phyloP scores from a whole-genome alignment of 2,888 invertebrate species.

The Apamea monoglypha region DNA sequence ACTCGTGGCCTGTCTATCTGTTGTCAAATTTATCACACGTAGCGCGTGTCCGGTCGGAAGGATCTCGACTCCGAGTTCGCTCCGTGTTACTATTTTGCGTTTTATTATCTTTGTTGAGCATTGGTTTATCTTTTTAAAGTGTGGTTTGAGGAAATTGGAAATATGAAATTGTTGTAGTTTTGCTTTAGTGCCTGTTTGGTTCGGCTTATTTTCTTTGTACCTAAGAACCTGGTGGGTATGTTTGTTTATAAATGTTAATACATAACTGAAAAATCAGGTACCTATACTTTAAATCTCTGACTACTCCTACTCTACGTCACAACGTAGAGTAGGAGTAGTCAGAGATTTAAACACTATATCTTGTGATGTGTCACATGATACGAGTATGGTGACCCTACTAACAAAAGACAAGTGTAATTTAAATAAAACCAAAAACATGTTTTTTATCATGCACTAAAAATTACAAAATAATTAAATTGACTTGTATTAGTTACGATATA shows the following conservation, averaged over 20 bases:
- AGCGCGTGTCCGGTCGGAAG: slow-evolving; percentile 15
- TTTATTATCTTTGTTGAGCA: slow-evolving; percentile 15
- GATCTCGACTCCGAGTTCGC: slow-evolving; percentile 25
- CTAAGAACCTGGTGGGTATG: not conserved
- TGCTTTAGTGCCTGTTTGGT: not conserved
- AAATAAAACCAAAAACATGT: too few species aligned
- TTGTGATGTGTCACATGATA: too few species aligned
- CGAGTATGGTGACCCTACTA: not conserved
- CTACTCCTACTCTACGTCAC: too few species aligned
- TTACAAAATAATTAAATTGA: too few species aligned
- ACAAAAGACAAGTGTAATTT: not conserved
- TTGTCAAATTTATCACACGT: slow-evolving; percentile 54
- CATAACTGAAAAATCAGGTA: not conserved
- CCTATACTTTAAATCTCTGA: not conserved
- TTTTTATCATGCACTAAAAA: too few species aligned
- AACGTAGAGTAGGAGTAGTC: too few species aligned
- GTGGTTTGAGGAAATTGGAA: slow-evolving; percentile 11
- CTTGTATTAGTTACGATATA: too few species aligned
- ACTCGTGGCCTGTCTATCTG: slow-evolving; percentile 43
- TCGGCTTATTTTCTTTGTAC: not conserved
- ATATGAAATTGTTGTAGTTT: slow-evolving; percentile 5
- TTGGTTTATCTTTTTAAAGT: slow-evolving; percentile 12
- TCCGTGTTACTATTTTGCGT: slow-evolving; percentile 12
- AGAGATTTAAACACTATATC: too few species aligned
- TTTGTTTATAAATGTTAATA: too few species aligned